phyloP scores from a whole-genome alignment of 2,797 vertebrate genomes.

The Arctocebus calabarensis region DNA sequence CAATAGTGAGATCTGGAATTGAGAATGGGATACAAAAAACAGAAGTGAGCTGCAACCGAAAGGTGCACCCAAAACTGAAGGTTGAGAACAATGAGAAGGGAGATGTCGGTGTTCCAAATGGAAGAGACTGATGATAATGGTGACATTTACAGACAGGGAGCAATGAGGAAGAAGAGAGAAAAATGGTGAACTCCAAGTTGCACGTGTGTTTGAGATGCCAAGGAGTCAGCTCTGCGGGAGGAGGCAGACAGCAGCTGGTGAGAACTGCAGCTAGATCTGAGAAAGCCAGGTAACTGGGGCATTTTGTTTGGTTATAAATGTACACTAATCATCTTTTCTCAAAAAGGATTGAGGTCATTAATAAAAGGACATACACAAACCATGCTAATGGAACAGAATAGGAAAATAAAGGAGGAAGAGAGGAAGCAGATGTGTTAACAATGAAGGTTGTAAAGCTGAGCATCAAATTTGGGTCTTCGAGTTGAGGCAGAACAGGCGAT shows the following conservation, averaged over 20 bases:
- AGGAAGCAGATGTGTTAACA: neutral
- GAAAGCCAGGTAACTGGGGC: neutral
- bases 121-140: neutral
- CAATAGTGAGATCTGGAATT: neutral
- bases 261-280: neutral
- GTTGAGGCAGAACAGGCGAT: neutral
- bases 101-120: neutral
- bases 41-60: neutral
- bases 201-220: neutral
- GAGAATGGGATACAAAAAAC: neutral
- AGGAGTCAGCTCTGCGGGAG: neutral
- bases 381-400: neutral
- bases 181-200: neutral
- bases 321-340: neutral
- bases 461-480: neutral
- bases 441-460: neutral
- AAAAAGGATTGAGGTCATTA: neutral
- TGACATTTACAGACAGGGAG: neutral
- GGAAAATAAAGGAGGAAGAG: conserved; percentile 34
- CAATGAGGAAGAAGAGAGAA: neutral
- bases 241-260: neutral
- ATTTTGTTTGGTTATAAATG: neutral
- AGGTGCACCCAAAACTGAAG: neutral
- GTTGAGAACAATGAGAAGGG: neutral
- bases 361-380: neutral